Evolutionary conservation across 37 sponge, comb jelly and placozoan genomes (phyloP).

Genomic region (Oscarella lobularis): DNA sequence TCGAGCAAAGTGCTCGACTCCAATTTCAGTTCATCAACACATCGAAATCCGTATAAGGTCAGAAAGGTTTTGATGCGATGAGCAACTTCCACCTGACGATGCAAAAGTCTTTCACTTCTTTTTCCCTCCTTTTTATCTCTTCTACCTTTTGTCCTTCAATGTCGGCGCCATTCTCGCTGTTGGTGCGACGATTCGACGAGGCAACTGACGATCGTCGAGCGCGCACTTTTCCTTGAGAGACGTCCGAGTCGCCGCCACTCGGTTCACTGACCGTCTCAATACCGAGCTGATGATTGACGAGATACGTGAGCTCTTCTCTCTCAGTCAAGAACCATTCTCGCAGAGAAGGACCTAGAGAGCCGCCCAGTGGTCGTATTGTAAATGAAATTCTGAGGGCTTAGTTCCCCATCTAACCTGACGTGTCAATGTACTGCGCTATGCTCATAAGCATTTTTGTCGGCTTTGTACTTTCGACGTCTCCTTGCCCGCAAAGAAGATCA

Average conservation of each 20-base stretch:
- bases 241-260: too few species aligned
- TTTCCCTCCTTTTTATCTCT: too few species aligned
- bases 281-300: neutral
- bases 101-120: neutral
- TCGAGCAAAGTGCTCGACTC: conserved; percentile 74
- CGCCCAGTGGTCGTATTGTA: neutral
- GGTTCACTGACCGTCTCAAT: neutral
- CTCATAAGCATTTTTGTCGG: conserved; percentile 75
- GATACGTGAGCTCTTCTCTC: neutral
- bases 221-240: neutral
- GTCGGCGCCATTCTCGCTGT: too few species aligned
- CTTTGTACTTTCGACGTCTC: conserved; percentile 81
- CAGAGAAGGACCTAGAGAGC: conserved; percentile 12
- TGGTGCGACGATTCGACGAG: neutral
- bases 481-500: conserved; percentile 84
- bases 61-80: conserved; percentile 42
- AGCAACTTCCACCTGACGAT: conserved; percentile 39
- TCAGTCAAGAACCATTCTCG: conserved; percentile 44
- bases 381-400: too few species aligned
- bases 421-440: conserved; percentile 65
- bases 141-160: too few species aligned
- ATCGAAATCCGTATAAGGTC: conserved; percentile 60
- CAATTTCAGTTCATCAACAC: conserved; percentile 72
- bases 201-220: neutral
- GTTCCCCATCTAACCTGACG: conserved; percentile 3